These are phyloP conservation scores for Azemiops feae DNA, from an alignment of 2,113 vertebrate genomes.

Conservation along the genomic window DNA sequence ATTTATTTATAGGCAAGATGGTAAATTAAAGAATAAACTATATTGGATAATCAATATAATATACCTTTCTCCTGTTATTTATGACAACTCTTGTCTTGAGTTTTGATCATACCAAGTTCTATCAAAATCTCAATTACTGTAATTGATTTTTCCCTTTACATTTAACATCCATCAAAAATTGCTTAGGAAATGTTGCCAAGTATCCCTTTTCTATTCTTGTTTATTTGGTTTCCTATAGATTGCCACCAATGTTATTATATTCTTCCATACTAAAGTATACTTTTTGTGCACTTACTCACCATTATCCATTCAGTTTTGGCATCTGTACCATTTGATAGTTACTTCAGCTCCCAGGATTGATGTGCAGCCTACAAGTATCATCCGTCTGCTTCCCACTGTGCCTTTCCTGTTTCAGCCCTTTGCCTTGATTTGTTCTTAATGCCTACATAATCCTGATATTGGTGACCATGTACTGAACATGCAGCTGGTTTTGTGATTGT, in stretches of 20 bases:
- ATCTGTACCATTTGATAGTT: neutral
- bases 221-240: neutral
- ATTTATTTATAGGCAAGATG: neutral
- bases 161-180: neutral
- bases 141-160: neutral
- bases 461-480: neutral
- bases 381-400: neutral
- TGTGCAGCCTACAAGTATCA: neutral
- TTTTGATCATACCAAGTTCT: neutral
- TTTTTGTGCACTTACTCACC: neutral
- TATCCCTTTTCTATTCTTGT: neutral
- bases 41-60: conserved; percentile 17
- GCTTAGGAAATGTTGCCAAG: neutral
- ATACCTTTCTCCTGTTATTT: conserved; percentile 3
- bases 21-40: conserved; percentile 12
- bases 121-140: conserved; percentile 1
- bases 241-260: neutral
- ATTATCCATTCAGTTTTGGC: neutral
- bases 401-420: neutral
- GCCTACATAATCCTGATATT: neutral
- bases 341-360: neutral
- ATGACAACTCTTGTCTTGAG: neutral
- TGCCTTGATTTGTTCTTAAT: neutral
- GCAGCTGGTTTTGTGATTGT: neutral
- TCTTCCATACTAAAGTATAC: neutral